Evolutionary conservation across 92 coral and sea anemone genomes (phyloP).

Genomic region (Muricea muricata): DNA sequence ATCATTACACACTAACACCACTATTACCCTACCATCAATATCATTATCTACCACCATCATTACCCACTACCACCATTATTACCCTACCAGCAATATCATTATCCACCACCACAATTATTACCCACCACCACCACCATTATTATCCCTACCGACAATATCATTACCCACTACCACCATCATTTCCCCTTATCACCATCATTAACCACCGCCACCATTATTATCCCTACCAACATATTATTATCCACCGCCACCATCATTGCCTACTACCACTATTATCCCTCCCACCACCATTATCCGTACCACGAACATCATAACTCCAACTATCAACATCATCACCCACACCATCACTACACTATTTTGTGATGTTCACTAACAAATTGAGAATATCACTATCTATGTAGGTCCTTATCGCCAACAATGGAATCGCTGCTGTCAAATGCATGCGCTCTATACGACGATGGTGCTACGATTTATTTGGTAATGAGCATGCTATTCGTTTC

Average conservation of each 20-base stretch:
- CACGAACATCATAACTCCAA: not conserved
- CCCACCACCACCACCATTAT: too few species aligned
- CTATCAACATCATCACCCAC: not conserved
- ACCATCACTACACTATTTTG: not conserved
- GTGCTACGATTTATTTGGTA: constrained; percentile 97
- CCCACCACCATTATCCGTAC: not conserved
- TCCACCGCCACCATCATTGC: not conserved
- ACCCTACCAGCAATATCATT: not conserved
- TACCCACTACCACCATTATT: not conserved
- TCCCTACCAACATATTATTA: not conserved
- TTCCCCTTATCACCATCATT: not conserved
- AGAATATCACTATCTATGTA: constrained; percentile 3
- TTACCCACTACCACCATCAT: not conserved
- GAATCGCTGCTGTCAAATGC: constrained; percentile 98
- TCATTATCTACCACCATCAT: not conserved
- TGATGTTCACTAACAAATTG: not conserved
- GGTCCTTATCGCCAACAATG: constrained; percentile 98
- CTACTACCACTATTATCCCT: not conserved
- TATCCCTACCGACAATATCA: too few species aligned
- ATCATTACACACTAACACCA: not conserved
- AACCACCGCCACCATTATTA: not conserved
- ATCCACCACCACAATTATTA: not conserved
- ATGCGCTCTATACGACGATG: constrained; percentile 95
- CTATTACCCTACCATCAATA: not conserved
- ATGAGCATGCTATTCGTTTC: constrained; percentile 93